Base-by-base conservation (phyloP, 1,140 invertebrate species). In the Ericerus pela region DNA sequence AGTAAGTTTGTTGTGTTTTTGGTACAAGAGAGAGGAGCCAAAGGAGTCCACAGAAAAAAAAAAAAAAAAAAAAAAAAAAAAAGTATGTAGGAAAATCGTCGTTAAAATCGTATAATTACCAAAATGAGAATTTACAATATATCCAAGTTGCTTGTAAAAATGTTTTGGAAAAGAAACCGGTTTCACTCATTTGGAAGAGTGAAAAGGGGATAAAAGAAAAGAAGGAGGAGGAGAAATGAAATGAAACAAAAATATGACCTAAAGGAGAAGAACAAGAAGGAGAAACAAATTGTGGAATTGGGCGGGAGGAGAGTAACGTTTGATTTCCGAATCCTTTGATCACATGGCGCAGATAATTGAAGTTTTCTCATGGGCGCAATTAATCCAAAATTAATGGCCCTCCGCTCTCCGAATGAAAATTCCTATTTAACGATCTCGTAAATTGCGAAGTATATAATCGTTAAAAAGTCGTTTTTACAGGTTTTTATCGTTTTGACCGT, bases 381-480 rank as follows among this genome's bases (percentile, higher is more conserved):
- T 47, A 47, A 47, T 47, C 18, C 41, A 14, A 47, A 47, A 47
- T 47, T 47, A 47, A 47, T 47, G 41, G 41, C 10, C 12, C 4
- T 47, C 20, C 41, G 41, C 41, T n/a, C n/a, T 47, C 16, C 41
- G 41, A 47, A 47, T 47, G 41, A 47, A 47, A 47, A 47, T 14
- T 8, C 5, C 26, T 22, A 47, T 47, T 47, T 47, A 47, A 47
- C 41, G 41, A 47, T 47, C 41, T 47, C 41, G 41, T 47, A 47
- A 47, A 47, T 47, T 47, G 41, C 41, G 41, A 47, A 47, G 41
- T 47, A 16, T 47, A 47, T 47, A 47, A 38, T 47, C 41, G 41
- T 47, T 47, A 22, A 24, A 47, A 47, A 47, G 26, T n/a, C n/a
- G n/a, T n/a, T n/a, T n/a, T n/a, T 10, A 47, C 26, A 47, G 20